Evolutionary conservation across 2,797 vertebrate genomes (phyloP).

Genomic region (Gymnothorax javanicus): DNA sequence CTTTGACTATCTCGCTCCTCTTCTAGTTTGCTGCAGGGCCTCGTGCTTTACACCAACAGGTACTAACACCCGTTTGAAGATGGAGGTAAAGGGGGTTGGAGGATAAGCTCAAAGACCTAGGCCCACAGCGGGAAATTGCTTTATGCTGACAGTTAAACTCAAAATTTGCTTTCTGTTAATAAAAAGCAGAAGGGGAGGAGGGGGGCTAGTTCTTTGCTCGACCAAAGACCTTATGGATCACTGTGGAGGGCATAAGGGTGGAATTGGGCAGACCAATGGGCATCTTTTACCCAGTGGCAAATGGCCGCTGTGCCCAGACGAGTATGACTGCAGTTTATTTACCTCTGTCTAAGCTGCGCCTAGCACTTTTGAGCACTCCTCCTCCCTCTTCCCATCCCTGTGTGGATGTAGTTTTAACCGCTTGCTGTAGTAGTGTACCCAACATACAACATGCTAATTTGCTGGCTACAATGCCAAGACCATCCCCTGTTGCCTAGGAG

Average conservation of each 20-base stretch:
- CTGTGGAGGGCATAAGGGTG: neutral
- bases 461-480: neutral
- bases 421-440: neutral
- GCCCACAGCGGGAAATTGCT: neutral
- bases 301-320: neutral
- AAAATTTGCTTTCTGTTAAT: neutral
- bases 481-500: neutral
- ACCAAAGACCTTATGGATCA: neutral
- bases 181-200: slow-evolving; percentile 4
- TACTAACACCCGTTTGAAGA: slow-evolving; percentile 68
- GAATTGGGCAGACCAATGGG: neutral
- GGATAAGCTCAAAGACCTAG: slow-evolving; percentile 1
- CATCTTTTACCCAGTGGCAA: neutral
- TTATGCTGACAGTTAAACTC: neutral
- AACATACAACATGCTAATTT: slow-evolving; percentile 37
- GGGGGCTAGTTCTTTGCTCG: neutral
- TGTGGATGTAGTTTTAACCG: neutral
- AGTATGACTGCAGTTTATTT: neutral
- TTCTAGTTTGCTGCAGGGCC: slow-evolving; percentile 85
- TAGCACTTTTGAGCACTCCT: neutral
- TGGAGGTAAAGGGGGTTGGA: neutral
- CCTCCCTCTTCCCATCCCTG: neutral
- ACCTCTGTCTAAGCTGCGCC: neutral
- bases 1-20: slow-evolving; percentile 70
- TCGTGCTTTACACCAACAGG: slow-evolving; percentile 86